These are phyloP conservation scores for Neoniphon sammara DNA, from an alignment of 2,797 vertebrate genomes.

Conservation along the genomic window DNA sequence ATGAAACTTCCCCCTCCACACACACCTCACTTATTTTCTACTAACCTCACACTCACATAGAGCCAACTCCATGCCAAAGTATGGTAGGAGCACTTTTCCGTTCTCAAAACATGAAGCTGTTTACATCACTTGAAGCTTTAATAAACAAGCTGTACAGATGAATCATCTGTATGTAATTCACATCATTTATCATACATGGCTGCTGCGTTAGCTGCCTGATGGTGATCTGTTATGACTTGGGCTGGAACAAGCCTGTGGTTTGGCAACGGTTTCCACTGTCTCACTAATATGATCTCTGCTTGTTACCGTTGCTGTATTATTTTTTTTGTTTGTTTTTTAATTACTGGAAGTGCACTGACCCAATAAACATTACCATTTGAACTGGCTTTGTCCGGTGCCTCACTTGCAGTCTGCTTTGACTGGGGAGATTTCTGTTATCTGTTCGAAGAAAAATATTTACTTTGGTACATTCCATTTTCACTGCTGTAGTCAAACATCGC, in stretches of 20 bases:
- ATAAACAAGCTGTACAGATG: conserved; percentile 36
- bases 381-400: conserved; percentile 9
- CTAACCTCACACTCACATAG: conserved; percentile 29
- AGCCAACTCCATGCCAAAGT: not conserved
- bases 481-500: no score
- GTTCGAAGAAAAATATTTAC: not conserved
- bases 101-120: conserved; percentile 38
- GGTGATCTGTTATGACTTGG: conserved; percentile 21
- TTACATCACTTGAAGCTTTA: conserved; percentile 61
- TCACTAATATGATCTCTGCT: conserved; percentile 39
- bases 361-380: conserved; percentile 66
- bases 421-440: not conserved
- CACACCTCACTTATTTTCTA: conserved; percentile 31
- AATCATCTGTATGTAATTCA: conserved; percentile 42
- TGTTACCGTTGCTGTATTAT: conserved; percentile 38
- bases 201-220: conserved; percentile 55
- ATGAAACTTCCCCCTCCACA: conserved; percentile 6
- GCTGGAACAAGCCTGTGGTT: conserved; percentile 7
- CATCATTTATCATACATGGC: conserved; percentile 49
- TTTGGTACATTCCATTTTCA: not conserved
- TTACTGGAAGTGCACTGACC: conserved; percentile 58
- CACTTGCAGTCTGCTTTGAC: not conserved
- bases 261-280: conserved; percentile 32
- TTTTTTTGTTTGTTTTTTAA: conserved; percentile 37
- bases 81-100: conserved; percentile 54